phyloP scores from a whole-genome alignment of 2,888 invertebrate genomes.

The Lysandra coridon region DNA sequence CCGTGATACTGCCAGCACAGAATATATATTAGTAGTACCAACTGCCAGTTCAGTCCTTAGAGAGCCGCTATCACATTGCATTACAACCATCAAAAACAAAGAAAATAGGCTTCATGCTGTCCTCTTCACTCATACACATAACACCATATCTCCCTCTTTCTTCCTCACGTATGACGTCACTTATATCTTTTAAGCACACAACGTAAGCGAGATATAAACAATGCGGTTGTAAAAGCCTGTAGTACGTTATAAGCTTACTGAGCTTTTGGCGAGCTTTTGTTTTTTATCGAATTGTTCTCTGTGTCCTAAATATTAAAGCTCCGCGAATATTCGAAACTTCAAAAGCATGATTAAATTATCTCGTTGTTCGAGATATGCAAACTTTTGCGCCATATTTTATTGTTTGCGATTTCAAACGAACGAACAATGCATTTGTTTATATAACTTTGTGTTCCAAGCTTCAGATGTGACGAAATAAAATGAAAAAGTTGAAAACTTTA shows the following conservation, averaged over 20 bases:
- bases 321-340: not conserved
- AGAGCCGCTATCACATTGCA: not conserved
- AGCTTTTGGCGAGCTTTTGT: slow-evolving; percentile 23
- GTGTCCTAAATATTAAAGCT: slow-evolving; percentile 1
- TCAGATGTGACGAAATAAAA: too few species aligned
- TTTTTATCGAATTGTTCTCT: slow-evolving; percentile 15
- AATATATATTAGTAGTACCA: too few species aligned
- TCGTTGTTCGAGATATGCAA: not conserved
- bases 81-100: not conserved
- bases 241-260: slow-evolving; percentile 1
- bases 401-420: not conserved
- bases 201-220: not conserved
- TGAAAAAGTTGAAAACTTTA: too few species aligned
- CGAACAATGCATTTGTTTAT: not conserved
- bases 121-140: not conserved
- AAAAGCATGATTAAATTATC: not conserved
- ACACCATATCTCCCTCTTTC: not conserved
- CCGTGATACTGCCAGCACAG: not conserved
- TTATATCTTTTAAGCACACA: slow-evolving; percentile 4
- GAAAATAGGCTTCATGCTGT: too few species aligned
- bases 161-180: not conserved
- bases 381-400: not conserved
- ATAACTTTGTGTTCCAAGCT: too few species aligned
- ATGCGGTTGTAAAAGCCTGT: slow-evolving; percentile 20
- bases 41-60: not conserved